These are phyloP conservation scores for Babylonia areolata DNA, from an alignment of 1,140 invertebrate genomes.

Conservation along the genomic window DNA sequence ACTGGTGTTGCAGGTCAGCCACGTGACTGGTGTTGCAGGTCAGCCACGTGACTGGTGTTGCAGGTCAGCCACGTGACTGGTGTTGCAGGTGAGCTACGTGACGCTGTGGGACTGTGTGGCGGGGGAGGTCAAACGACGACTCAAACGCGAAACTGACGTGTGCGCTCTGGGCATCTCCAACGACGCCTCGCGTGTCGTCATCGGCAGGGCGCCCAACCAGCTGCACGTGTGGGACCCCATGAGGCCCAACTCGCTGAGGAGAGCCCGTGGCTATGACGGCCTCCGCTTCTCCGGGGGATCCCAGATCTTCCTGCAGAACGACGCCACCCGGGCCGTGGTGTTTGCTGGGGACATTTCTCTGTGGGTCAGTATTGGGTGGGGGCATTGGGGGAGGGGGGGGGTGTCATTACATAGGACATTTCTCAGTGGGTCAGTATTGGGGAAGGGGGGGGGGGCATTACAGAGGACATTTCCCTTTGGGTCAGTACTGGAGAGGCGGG, in stretches of 20 bases:
- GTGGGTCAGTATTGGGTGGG: constrained; percentile 55
- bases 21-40: too few relatives aligned
- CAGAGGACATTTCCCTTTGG: too few relatives aligned
- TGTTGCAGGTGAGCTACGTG: constrained; percentile 70
- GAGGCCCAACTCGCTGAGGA: constrained; percentile 46
- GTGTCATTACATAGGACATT: background rate
- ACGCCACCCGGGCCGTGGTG: constrained; percentile 66
- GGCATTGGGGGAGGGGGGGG: background rate
- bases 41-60: too few relatives aligned
- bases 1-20: too few relatives aligned
- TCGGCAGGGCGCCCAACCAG: constrained; percentile 68
- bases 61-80: too few relatives aligned
- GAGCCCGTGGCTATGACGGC: constrained; percentile 62
- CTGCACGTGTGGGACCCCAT: constrained; percentile 73
- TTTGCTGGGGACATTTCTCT: constrained; percentile 73
- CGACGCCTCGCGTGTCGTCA: constrained; percentile 66
- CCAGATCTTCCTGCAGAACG: constrained; percentile 68
- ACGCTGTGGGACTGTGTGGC: constrained; percentile 71
- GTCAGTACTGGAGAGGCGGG: too few relatives aligned
- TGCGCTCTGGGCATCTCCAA: constrained; percentile 69
- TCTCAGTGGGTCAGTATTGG: background rate
- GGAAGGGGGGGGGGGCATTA: too few relatives aligned
- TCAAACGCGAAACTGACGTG: constrained; percentile 72
- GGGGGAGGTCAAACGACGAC: constrained; percentile 66
- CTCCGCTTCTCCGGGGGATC: constrained; percentile 62